phyloP scores from a whole-genome alignment of 2,113 vertebrate genomes.

The Boulengeromyrus knoepffleri region DNA sequence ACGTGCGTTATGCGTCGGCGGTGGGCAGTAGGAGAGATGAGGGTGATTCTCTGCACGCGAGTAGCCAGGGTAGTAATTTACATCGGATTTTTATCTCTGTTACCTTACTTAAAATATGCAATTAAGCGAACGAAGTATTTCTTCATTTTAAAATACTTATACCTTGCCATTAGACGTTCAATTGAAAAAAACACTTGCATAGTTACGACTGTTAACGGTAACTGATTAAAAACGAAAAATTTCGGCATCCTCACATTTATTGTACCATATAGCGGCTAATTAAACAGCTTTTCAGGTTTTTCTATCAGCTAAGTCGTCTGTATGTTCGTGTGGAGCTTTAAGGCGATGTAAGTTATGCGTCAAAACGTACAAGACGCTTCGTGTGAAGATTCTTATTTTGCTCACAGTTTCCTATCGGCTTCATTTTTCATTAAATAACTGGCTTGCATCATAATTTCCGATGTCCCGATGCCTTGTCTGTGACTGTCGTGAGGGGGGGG shows the following conservation, averaged over 20 bases:
- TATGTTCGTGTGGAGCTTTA: not conserved
- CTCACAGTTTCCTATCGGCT: not conserved
- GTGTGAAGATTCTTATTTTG: not conserved
- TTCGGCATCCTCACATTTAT: not conserved
- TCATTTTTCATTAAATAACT: not conserved
- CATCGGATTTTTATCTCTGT: not conserved
- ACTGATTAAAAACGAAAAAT: not conserved
- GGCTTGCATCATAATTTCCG: not conserved
- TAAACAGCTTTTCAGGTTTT: not conserved
- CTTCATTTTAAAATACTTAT: not conserved
- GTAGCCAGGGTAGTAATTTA: not conserved
- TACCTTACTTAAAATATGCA: not conserved
- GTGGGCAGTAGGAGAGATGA: not conserved
- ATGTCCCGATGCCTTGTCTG: conserved; percentile 1
- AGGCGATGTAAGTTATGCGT: not conserved
- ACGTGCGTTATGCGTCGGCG: not conserved
- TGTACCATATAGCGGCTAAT: not conserved
- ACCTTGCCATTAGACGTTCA: not conserved
- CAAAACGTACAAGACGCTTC: not conserved
- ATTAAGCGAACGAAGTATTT: not conserved
- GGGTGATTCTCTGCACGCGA: not conserved
- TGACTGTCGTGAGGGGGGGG: not conserved
- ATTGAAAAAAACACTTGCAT: not conserved
- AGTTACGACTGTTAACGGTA: not conserved
- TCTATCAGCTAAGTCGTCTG: not conserved